These are phyloP conservation scores for Crossocerus cetratus DNA, from an alignment of 2,888 invertebrate species.

Conservation along the genomic window DNA sequence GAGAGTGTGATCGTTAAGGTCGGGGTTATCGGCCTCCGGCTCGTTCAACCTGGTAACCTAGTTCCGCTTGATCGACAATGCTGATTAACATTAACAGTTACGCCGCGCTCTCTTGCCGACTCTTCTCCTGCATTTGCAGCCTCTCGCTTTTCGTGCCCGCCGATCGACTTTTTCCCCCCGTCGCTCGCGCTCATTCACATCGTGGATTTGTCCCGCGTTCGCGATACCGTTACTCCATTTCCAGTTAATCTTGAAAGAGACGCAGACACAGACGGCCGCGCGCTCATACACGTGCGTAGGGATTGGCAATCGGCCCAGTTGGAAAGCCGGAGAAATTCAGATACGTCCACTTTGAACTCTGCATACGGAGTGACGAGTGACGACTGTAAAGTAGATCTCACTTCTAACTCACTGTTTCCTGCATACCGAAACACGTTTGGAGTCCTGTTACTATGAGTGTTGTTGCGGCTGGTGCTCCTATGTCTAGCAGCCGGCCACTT, in stretches of 20 bases:
- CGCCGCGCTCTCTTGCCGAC: neutral
- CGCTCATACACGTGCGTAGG: neutral
- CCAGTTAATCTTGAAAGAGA: constrained; percentile 10
- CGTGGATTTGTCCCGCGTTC: constrained; percentile 9
- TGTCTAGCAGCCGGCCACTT: too few relatives aligned
- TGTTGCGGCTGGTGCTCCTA: too few relatives aligned
- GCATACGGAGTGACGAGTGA: neutral
- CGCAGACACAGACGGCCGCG: neutral
- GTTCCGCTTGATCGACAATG: constrained; percentile 57
- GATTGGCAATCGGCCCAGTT: constrained; percentile 41
- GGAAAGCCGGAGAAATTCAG: constrained; percentile 28
- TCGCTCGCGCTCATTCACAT: constrained; percentile 13
- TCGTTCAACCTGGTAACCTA: constrained; percentile 62
- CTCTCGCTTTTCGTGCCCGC: constrained; percentile 16
- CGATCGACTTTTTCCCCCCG: constrained; percentile 12
- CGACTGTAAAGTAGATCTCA: neutral
- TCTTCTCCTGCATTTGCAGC: constrained; percentile 22
- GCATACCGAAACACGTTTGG: neutral
- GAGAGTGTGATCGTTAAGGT: constrained; percentile 10
- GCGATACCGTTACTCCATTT: constrained; percentile 36
- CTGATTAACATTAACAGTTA: constrained; percentile 68
- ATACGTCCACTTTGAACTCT: neutral
- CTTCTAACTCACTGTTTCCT: neutral
- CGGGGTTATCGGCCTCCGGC: constrained; percentile 58
- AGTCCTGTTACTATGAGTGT: too few relatives aligned